Conservation (phyloP, 2,888 invertebrate genomes). For the Smittia sp. region DNA sequence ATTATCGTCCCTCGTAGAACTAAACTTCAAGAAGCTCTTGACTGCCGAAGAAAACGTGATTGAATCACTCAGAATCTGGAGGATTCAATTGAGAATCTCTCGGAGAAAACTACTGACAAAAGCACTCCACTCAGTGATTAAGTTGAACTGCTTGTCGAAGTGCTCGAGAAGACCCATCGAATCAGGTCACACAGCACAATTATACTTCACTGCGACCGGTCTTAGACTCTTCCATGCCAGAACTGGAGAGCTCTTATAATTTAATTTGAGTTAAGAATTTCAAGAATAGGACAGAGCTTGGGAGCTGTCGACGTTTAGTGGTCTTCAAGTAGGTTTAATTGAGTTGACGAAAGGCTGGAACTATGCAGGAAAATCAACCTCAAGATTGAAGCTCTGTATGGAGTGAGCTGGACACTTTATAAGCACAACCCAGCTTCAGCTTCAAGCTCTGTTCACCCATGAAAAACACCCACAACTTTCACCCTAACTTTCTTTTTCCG, state of each 20-base stretch:
- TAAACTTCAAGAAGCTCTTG: not conserved
- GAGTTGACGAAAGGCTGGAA: too few relatives aligned
- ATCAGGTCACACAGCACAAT: slow-evolving; percentile 14
- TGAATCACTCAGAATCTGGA: not conserved
- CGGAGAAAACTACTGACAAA: slow-evolving; percentile 7
- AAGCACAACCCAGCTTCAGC: too few relatives aligned
- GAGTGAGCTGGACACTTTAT: too few relatives aligned
- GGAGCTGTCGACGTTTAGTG: too few relatives aligned
- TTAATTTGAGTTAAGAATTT: not conserved
- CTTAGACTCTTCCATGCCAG: not conserved
- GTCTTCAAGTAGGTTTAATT: too few relatives aligned
- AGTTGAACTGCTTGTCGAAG: slow-evolving; percentile 13
- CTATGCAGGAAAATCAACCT: too few relatives aligned
- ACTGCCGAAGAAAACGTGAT: slow-evolving; percentile 5
- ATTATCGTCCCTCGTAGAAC: slow-evolving; percentile 9
- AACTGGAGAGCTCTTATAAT: not conserved
- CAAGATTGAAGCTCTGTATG: too few relatives aligned
- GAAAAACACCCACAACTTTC: not conserved
- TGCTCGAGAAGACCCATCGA: not conserved
- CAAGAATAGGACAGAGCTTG: too few relatives aligned
- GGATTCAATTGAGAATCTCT: not conserved
- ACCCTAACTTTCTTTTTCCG: not conserved
- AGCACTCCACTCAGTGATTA: not conserved
- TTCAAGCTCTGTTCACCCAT: not conserved
- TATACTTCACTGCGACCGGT: not conserved